phyloP scores from a whole-genome alignment of 2,797 vertebrate genomes.

The Hoplostethus atlanticus region DNA sequence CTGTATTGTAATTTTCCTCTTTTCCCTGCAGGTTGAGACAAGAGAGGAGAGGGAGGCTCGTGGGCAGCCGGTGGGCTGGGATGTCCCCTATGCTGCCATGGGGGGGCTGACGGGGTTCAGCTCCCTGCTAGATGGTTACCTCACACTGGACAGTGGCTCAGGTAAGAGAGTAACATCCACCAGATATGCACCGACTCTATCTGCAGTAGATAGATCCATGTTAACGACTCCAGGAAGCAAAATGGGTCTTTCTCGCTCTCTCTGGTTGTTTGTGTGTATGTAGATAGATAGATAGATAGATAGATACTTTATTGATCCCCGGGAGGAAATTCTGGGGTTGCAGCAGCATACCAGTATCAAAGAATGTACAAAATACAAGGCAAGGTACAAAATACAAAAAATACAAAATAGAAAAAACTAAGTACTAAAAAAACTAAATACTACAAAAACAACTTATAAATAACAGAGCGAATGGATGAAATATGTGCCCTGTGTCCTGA shows the following conservation, averaged over 20 bases:
- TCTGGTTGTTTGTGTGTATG: background rate
- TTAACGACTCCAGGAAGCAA: too few species aligned
- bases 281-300: background rate
- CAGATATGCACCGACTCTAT: background rate
- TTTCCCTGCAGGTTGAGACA: slow-evolving; percentile 83
- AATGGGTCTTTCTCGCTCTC: slow-evolving; percentile 24
- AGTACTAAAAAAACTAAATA: too few species aligned
- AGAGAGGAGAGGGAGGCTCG: slow-evolving; percentile 86
- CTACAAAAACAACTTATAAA: too few species aligned
- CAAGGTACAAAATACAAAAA: too few species aligned
- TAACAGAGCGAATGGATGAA: too few species aligned
- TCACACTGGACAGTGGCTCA: slow-evolving; percentile 85
- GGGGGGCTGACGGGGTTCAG: slow-evolving; percentile 93
- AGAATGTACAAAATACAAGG: too few species aligned
- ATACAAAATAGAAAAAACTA: too few species aligned
- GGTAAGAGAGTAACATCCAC: slow-evolving; percentile 71
- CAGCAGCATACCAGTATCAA: too few species aligned
- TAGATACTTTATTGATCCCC: too few species aligned
- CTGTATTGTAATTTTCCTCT: background rate
- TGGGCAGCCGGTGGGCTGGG: slow-evolving; percentile 86
- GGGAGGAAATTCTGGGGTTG: too few species aligned
- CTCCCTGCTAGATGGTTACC: slow-evolving; percentile 90
- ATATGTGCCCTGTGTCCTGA: background rate
- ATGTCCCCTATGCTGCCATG: slow-evolving; percentile 92
- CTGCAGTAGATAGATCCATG: background rate